These are phyloP conservation scores for Amphimallon solstitiale DNA, from an alignment of 2,888 invertebrate species.

Conservation along the genomic window DNA sequence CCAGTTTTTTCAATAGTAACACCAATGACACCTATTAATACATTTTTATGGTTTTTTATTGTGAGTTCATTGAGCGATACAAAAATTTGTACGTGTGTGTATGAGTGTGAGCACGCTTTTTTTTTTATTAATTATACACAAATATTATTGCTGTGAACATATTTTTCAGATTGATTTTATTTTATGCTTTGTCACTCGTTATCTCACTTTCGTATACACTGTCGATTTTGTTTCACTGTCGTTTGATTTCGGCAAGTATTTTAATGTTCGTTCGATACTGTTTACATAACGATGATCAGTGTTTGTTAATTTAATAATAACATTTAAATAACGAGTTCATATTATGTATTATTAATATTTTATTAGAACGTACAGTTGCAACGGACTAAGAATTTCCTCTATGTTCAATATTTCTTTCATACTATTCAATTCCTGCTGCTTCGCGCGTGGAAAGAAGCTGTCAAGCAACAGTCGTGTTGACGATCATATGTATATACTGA, in stretches of 20 bases:
- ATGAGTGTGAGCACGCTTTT: slow-evolving; percentile 43
- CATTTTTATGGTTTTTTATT: slow-evolving; percentile 58
- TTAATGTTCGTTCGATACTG: slow-evolving; percentile 30
- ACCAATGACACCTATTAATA: slow-evolving; percentile 63
- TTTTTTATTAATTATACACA: slow-evolving; percentile 56
- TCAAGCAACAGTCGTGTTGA: no score
- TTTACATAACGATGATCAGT: slow-evolving; percentile 29
- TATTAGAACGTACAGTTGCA: background rate
- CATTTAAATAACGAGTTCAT: slow-evolving; percentile 7
- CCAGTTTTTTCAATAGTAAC: slow-evolving; percentile 57
- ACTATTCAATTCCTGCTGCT: no score
- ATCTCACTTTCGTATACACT: background rate
- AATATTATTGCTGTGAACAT: slow-evolving; percentile 45
- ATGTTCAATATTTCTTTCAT: no score
- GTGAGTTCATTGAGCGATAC: slow-evolving; percentile 55
- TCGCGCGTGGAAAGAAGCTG: no score
- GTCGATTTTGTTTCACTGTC: slow-evolving; percentile 19
- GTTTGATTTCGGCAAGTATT: slow-evolving; percentile 17
- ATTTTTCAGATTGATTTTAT: slow-evolving; percentile 38
- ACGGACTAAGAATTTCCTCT: background rate
- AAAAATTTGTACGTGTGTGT: slow-evolving; percentile 48
- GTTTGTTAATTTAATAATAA: slow-evolving; percentile 22
- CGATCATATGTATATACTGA: no score
- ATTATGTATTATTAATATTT: background rate
- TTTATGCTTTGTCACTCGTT: slow-evolving; percentile 20